phyloP scores from a whole-genome alignment of 1,140 invertebrate species.

The Mamestra configurata region DNA sequence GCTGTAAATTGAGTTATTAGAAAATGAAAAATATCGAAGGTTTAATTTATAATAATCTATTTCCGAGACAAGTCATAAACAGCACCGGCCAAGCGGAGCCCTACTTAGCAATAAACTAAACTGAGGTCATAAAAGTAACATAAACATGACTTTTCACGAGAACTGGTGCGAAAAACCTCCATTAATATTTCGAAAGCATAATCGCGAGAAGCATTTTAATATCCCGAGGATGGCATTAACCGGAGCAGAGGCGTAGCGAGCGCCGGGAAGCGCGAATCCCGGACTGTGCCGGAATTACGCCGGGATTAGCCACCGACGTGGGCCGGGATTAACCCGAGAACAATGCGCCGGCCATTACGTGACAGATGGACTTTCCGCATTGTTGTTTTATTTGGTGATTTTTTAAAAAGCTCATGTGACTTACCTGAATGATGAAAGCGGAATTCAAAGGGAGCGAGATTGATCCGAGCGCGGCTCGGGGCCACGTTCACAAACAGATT shows the following conservation, averaged over 20 bases:
- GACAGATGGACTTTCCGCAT: constrained; percentile 56
- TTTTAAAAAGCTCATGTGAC: constrained; percentile 44
- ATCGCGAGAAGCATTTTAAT: constrained; percentile 55
- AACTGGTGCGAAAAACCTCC: constrained; percentile 44
- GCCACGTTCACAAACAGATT: background rate
- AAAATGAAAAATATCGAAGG: too few relatives aligned
- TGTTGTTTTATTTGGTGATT: constrained; percentile 47
- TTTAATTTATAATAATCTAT: background rate
- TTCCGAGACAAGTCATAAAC: background rate
- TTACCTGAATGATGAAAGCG: constrained; percentile 35
- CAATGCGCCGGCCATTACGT: constrained; percentile 70
- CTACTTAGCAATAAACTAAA: constrained; percentile 30
- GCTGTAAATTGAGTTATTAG: too few relatives aligned
- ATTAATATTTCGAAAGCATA: constrained; percentile 51
- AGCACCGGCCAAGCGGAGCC: background rate
- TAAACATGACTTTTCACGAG: constrained; percentile 37
- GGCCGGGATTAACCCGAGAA: constrained; percentile 68
- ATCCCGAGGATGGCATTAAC: constrained; percentile 64
- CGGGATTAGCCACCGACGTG: constrained; percentile 71
- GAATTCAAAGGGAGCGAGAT: constrained; percentile 34
- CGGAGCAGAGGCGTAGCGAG: constrained; percentile 48
- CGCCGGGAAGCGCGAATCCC: constrained; percentile 56
- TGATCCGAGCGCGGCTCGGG: background rate
- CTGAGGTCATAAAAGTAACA: constrained; percentile 37
- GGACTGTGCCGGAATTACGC: constrained; percentile 66